Evolutionary conservation across 2,797 vertebrate species (phyloP), one percentile per base, ranked within the genome.

Genomic region (Notolabrus celidotus): DNA sequence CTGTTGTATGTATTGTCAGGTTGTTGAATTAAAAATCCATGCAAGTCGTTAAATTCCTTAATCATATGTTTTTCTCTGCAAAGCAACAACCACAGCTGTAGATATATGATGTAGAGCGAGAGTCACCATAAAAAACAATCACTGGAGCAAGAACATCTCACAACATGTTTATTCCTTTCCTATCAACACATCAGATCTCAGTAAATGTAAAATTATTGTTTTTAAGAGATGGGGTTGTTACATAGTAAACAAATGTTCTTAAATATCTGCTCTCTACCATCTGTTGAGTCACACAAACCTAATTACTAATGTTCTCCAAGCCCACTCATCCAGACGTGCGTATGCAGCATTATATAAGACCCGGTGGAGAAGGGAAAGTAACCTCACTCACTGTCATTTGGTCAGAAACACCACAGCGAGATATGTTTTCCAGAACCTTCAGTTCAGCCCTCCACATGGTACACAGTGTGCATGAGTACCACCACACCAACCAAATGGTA

Each of bases 261-360:
- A 71, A 76, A 83, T 58, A 60, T 74, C 50, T 36, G 16, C 27
- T 76, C 23, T 76, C 53, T 8, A 66, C 65, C 84, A 80, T 79
- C 29, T 71, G 81, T 65, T 92, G 86, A 88, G 83, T 91, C 88
- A 89, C 61, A 82, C 23, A 84, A 84, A 74, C 83, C 76, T 72
- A 89, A 90, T 81, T 88, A 86, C 82, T 69, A 86, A 91, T 83
- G 79, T 89, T 74, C 71, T 82, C 86, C 78, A 1, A 56, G 74
- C 71, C 84, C 81, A 79, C 71, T 71, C 52, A 67, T 69, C 71
- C 86, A 75, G 73, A 82, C 61, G 5, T 87, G 68, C 70, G 77
- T 78, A 76, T 67, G 65, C 19, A 49, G 38, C 49, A 77, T 92
- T 92, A 92, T 85, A 86, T 90, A 92, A 91, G 79, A 73, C 5